Evolutionary conservation across 2,113 vertebrate species (phyloP).

Genomic region (Protobothrops flavoviridis): DNA sequence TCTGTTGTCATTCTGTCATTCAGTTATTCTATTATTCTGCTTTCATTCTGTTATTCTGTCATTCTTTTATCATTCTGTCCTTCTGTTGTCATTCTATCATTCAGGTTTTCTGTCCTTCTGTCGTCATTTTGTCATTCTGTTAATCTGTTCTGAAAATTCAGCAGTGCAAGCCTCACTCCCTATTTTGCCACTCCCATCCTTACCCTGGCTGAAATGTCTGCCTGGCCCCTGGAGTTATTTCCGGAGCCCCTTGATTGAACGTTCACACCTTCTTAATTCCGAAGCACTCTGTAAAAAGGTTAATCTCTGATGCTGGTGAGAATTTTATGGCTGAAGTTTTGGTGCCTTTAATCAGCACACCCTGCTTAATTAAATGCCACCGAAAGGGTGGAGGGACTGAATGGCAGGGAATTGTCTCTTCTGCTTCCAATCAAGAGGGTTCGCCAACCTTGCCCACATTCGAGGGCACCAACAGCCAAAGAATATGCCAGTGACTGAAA

Average conservation of each 20-base stretch:
- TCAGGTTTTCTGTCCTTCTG: background rate
- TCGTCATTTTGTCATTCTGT: background rate
- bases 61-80: no score
- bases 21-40: no score
- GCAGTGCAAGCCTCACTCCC: background rate
- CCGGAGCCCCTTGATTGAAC: background rate
- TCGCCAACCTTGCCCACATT: background rate
- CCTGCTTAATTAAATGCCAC: slow-evolving; percentile 32
- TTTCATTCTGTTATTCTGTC: no score
- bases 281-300: slow-evolving; percentile 39
- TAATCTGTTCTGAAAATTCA: background rate
- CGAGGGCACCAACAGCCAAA: background rate
- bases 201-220: accelerated
- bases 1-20: no score
- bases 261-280: slow-evolving; percentile 24
- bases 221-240: background rate
- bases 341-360: background rate
- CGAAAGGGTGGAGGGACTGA: background rate
- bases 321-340: slow-evolving; percentile 52
- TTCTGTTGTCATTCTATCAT: background rate
- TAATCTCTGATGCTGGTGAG: background rate
- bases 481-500: accelerated
- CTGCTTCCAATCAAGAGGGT: background rate
- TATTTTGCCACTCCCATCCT: background rate
- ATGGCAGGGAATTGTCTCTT: slow-evolving; percentile 15